Evolutionary conservation across 2,888 invertebrate species (phyloP), one percentile per base, ranked within the genome.

Genomic region (Melanargia galathea): DNA sequence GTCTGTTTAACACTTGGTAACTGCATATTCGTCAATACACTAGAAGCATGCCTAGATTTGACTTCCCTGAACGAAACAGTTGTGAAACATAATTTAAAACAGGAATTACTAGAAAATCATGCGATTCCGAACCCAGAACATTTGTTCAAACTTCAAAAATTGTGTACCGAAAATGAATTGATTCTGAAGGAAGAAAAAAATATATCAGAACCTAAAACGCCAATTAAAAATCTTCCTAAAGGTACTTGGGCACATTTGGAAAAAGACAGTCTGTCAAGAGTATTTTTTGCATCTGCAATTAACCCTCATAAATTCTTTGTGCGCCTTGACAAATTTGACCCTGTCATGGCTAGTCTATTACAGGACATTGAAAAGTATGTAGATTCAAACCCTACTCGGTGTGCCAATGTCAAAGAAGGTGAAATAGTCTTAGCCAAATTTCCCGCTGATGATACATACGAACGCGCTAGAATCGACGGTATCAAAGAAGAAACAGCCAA

Each of bases 11-110:
- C 93, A 55, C 74, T 95, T 30, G 93, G 93, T 0, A 92, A 94
- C 65, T 92, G 92, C 0, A 75, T 96, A 40, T 95, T 95, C 91
- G 84, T 96, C 1, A 92, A 94, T 59, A 93, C 94, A 2, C 77
- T 95, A 43, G 92, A 93, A 74, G 87, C 92, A 30, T 92, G 93
- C 64, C 92, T 92, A 67, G 87, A 92, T 63, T 79, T 95, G 22
- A 77, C 86, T 0, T 81, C 89, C 3, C 70, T 87, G 2, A 89
- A 92, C 24, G 86, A 92, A 71, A 80, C 84, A 0, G 90, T 94
- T 4, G 90, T 93, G 2, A 92, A 91, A 67, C 82, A 91, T 33
- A 92, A 93, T 70, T 81, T 95, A 11, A 92, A 92, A 67, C 81
- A 84, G 16, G 86, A 92, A 69, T 81, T 95, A 8, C 70, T 93